Conservation (phyloP, 2,113 vertebrate species). For the Erpornis zantholeuca region DNA sequence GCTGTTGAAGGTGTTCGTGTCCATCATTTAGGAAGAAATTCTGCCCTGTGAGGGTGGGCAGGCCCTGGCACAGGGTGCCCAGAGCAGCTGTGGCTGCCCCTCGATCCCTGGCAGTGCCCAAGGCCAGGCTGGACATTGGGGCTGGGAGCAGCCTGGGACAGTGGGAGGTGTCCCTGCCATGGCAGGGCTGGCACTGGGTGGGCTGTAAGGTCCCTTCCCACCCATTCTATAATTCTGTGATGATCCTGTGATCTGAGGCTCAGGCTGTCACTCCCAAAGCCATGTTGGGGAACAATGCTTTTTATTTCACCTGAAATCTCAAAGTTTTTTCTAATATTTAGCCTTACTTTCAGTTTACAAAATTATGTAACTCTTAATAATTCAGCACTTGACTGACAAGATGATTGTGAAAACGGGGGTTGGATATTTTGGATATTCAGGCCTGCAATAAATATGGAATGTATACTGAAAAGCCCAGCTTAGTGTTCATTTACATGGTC, state of each 20-base stretch:
- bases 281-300: fast-evolving
- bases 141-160: not conserved
- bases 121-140: not conserved
- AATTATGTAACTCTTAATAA: not conserved
- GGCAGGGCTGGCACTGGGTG: not conserved
- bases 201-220: not conserved
- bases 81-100: not conserved
- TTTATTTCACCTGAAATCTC: not conserved
- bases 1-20: not conserved
- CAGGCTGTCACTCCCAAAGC: not conserved
- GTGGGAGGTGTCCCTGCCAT: not conserved
- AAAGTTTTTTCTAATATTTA: not conserved
- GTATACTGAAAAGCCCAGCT: not conserved
- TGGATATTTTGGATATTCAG: not conserved
- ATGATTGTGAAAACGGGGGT: not conserved
- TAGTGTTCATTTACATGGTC: not conserved
- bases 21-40: not conserved
- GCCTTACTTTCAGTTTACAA: not conserved
- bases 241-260: not conserved
- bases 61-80: not conserved
- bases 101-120: not conserved
- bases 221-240: not conserved
- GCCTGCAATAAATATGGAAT: not conserved
- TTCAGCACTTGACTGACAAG: not conserved
- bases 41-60: fast-evolving